Evolutionary conservation across 2,888 invertebrate species (phyloP), one percentile per base, ranked within the genome.

Genomic region (Orthosia cruda): DNA sequence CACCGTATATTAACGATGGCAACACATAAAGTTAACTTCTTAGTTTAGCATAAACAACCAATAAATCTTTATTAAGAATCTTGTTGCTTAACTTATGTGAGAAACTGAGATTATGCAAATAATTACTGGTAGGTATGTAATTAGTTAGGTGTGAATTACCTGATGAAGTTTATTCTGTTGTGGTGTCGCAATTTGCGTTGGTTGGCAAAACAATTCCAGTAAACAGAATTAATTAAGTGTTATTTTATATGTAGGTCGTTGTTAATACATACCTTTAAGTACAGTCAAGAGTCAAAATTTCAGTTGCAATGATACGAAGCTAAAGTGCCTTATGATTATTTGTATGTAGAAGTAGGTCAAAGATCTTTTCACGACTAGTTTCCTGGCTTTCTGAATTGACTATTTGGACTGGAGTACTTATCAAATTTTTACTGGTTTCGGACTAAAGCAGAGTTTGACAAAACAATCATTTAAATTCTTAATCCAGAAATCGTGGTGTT

Each of bases 11-110:
- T 63, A 55, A 68, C 45, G 59, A 68, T 40, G 81, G 20, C 62
- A 66, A 73, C 47, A 32, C 59, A 63, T 59, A 20, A 58, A 49
- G 23, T 45, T 59, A 71, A 49, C 52, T 47, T 26, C 5, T 7
- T 67, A 26, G 63, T 71, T 58, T 50, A 71, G 63, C 80, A 74
- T 79, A 71, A 66, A 74, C 58, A 64, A 47, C 16, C 3, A 70
- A 83, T 80, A 74, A 84, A 81, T 84, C 80, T 75, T 75, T 84
- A 75, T 80, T 80, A 84, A 71, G 52, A 62, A 65, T 23, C 47
- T 52, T 58, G 52, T 74, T 67, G 47, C 65, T 47, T 75, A 74
- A 80, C 40, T 54, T 58, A 85, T 80, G 84, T 71, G 68, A n/a
- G 71, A 80, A 74, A 23, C 32, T 20, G n/a, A 9, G 55, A 57